Conservation (phyloP, 2,888 invertebrate species). For the Coleophora deauratella region DNA sequence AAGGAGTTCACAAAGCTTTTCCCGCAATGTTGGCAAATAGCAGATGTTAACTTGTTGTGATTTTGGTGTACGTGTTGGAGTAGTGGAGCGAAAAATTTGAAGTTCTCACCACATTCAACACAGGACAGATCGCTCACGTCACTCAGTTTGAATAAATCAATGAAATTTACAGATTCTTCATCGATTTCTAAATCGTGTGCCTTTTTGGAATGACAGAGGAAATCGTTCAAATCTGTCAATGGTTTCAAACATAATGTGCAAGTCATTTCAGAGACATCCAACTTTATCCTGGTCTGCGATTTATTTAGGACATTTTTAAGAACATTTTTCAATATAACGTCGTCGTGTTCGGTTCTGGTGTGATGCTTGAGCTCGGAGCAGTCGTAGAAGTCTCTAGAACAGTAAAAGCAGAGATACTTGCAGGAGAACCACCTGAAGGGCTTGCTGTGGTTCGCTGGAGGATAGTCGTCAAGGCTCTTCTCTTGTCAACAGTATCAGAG, state of each 20-base stretch:
- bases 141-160: slow-evolving; percentile 33
- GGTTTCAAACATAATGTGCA: slow-evolving; percentile 31
- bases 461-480: slow-evolving; percentile 13
- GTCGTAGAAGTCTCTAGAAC: slow-evolving; percentile 20
- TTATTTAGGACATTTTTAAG: slow-evolving; percentile 7
- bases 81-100: slow-evolving; percentile 37
- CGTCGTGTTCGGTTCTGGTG: slow-evolving; percentile 29
- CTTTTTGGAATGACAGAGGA: slow-evolving; percentile 25
- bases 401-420: slow-evolving; percentile 30
- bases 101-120: slow-evolving; percentile 34
- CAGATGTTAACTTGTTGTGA: slow-evolving; percentile 31
- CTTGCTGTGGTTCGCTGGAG: slow-evolving; percentile 25
- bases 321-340: slow-evolving; percentile 24
- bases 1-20: slow-evolving; percentile 40
- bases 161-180: slow-evolving; percentile 19
- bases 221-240: slow-evolving; percentile 24
- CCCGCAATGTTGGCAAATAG: slow-evolving; percentile 49
- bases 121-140: slow-evolving; percentile 34
- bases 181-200: slow-evolving; percentile 30
- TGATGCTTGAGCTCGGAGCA: slow-evolving; percentile 18
- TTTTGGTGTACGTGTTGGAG: slow-evolving; percentile 34
- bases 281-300: slow-evolving; percentile 20
- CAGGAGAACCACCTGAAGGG: slow-evolving; percentile 30
- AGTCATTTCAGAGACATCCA: slow-evolving; percentile 30
- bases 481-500: neutral